Percentiles rank a stretch among this genome's conserved stretches.
Conservation (phyloP, 1,140 invertebrate genomes). For the Hesperophylax magnus region DNA sequence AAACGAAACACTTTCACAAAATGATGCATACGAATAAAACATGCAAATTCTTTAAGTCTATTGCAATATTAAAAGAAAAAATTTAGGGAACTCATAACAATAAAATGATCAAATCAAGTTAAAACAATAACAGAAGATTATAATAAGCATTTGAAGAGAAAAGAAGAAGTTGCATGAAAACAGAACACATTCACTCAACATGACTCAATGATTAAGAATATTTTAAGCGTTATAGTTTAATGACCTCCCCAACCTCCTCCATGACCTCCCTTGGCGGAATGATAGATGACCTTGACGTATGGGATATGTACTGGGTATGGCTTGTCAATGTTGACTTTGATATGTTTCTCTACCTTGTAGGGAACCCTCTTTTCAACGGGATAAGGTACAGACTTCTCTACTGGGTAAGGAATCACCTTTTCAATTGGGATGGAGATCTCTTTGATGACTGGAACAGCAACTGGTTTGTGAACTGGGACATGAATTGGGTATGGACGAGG, state of each 20-base stretch:
- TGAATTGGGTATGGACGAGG: constrained; percentile 82
- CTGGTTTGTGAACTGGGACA: constrained; percentile 79
- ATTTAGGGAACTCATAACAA: no score
- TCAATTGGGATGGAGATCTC: constrained; percentile 81
- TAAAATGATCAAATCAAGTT: no score
- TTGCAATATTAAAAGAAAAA: no score
- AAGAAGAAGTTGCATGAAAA: no score
- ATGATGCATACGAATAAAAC: no score
- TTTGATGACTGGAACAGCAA: constrained; percentile 79
- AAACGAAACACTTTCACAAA: no score
- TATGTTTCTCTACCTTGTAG: constrained; percentile 79
- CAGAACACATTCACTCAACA: no score
- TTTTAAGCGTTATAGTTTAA: constrained; percentile 56
- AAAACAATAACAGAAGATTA: no score
- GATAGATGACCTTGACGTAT: constrained; percentile 79
- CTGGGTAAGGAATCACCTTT: constrained; percentile 80
- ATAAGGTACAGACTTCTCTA: constrained; percentile 80
- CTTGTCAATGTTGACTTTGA: constrained; percentile 80
- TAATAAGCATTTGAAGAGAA: no score
- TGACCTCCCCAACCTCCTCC: constrained; percentile 60
- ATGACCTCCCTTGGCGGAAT: constrained; percentile 70
- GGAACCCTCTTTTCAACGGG: constrained; percentile 82
- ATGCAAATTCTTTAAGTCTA: no score
- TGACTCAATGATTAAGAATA: background rate
- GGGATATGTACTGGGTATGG: constrained; percentile 82